These are phyloP conservation scores for Macrosoma leucophasiata DNA, from an alignment of 2,888 invertebrate genomes.

Conservation along the genomic window DNA sequence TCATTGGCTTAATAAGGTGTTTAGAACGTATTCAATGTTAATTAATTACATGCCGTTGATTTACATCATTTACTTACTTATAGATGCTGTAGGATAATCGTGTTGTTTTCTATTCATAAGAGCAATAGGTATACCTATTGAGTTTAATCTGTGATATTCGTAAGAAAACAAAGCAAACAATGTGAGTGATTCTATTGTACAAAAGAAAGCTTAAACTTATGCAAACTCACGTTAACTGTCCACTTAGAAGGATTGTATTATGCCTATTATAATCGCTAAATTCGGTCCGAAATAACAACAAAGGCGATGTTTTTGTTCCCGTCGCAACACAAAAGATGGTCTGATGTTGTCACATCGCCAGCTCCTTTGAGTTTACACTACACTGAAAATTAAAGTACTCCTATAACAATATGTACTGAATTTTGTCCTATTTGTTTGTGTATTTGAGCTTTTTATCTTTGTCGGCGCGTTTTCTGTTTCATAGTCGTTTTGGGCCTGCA, in stretches of 20 bases:
- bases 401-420: constrained; percentile 58
- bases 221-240: constrained; percentile 37
- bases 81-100: too few species aligned
- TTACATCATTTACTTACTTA: constrained; percentile 7
- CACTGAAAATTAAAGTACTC: constrained; percentile 69
- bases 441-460: constrained; percentile 54
- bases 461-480: constrained; percentile 52
- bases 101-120: too few species aligned
- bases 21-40: constrained; percentile 12
- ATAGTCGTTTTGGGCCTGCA: constrained; percentile 49
- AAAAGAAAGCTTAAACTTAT: too few species aligned
- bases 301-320: constrained; percentile 54
- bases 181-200: too few species aligned
- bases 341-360: constrained; percentile 57
- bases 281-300: constrained; percentile 47
- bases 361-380: constrained; percentile 69
- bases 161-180: too few species aligned
- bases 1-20: constrained; percentile 40
- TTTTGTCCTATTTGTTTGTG: constrained; percentile 46
- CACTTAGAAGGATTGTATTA: constrained; percentile 54
- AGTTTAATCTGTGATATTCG: too few species aligned
- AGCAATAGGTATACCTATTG: too few species aligned
- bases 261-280: constrained; percentile 39
- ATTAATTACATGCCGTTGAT: constrained; percentile 1
- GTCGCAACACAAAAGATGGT: constrained; percentile 49